These are phyloP conservation scores for Parapsyche elsis DNA, from an alignment of 1,140 invertebrate genomes.

Conservation along the genomic window DNA sequence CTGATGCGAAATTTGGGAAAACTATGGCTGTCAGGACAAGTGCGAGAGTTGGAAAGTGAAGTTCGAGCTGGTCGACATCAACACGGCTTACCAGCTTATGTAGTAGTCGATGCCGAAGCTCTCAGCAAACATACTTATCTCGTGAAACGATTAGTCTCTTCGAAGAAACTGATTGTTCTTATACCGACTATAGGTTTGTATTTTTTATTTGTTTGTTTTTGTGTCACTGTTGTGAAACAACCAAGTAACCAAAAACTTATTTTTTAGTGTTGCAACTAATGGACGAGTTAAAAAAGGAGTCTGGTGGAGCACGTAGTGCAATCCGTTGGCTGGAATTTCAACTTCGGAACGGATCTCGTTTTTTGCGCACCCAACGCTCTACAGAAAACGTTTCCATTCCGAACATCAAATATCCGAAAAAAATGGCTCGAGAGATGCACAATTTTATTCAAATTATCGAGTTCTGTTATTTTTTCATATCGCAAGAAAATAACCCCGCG, in stretches of 20 bases:
- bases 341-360: constrained; percentile 85
- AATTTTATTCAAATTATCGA: constrained; percentile 66
- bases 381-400: constrained; percentile 80
- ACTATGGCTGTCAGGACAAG: constrained; percentile 69
- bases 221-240: no score
- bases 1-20: constrained; percentile 68
- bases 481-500: constrained; percentile 46
- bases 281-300: constrained; percentile 85
- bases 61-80: constrained; percentile 60
- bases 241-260: not conserved
- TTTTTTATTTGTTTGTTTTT: not conserved
- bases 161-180: constrained; percentile 82
- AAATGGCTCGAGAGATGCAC: constrained; percentile 63
- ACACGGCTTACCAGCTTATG: constrained; percentile 61
- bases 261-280: constrained; percentile 84
- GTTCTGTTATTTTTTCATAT: constrained; percentile 65
- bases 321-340: constrained; percentile 92
- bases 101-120: constrained; percentile 64
- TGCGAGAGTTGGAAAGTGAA: constrained; percentile 69
- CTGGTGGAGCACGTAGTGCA: constrained; percentile 82
- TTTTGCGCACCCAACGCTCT: constrained; percentile 81
- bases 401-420: constrained; percentile 78
- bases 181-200: constrained; percentile 81
- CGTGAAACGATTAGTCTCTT: constrained; percentile 81
- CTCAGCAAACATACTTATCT: constrained; percentile 73